Percentiles rank a stretch among this genome's conserved stretches.
Conservation (phyloP, 2,113 vertebrate genomes). For the Mesoclemmys tuberculata region DNA sequence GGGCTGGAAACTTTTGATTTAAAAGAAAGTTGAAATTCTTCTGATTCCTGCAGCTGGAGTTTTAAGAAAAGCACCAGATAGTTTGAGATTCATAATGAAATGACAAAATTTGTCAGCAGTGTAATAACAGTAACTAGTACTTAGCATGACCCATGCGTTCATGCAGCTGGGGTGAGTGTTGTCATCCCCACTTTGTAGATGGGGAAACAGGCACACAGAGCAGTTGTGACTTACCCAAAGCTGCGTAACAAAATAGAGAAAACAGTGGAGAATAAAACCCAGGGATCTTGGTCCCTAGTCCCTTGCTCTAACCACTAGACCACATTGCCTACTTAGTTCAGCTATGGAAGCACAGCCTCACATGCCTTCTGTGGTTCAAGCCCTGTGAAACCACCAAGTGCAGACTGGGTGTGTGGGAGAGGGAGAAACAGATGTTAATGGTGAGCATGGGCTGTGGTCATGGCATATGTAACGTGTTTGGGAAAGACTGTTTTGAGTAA, state of each 20-base stretch:
- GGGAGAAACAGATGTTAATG: background rate
- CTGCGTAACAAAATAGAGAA: background rate
- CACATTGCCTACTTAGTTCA: background rate
- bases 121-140: background rate
- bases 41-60: no score
- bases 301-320: background rate
- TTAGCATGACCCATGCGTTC: background rate
- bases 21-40: no score
- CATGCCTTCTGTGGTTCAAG: background rate
- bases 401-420: background rate
- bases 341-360: background rate
- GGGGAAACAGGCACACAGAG: no score
- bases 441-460: background rate
- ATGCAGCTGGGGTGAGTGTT: background rate
- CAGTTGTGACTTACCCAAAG: background rate
- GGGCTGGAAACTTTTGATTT: no score
- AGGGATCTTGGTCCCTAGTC: background rate
- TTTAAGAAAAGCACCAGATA: no score
- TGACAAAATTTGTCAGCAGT: background rate
- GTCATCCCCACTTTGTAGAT: no score
- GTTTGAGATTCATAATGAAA: background rate
- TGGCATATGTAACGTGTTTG: no score
- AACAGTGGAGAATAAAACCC: background rate
- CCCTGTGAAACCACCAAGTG: background rate
- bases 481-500: no score